phyloP scores from a whole-genome alignment of 2,113 vertebrate genomes.

The Barnardius zonarius region DNA sequence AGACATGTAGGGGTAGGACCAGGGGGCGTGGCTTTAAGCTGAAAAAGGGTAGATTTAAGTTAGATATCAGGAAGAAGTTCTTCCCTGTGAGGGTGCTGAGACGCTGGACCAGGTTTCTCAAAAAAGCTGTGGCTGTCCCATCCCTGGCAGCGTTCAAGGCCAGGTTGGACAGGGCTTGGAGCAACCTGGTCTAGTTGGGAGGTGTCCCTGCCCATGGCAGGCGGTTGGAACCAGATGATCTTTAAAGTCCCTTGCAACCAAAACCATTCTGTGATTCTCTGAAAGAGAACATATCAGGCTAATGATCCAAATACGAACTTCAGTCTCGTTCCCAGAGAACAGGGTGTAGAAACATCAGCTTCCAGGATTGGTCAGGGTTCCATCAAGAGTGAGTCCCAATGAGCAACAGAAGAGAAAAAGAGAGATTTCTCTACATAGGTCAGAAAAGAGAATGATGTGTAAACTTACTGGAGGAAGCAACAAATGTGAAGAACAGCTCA shows the following conservation, averaged over 20 bases:
- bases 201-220: not conserved
- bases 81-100: not conserved
- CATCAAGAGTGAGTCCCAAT: not conserved
- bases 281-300: not conserved
- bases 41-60: not conserved
- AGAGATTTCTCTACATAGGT: not conserved
- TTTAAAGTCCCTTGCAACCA: not conserved
- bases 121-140: not conserved
- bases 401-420: not conserved
- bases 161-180: not conserved
- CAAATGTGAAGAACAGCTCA: not conserved
- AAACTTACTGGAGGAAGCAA: not conserved
- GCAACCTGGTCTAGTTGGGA: not conserved
- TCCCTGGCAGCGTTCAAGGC: not conserved
- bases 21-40: not conserved
- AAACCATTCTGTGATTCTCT: not conserved
- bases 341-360: not conserved
- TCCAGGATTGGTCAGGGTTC: not conserved
- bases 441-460: not conserved
- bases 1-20: not conserved
- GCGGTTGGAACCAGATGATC: not conserved
- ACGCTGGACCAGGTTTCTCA: not conserved
- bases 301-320: rapidly evolving
- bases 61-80: not conserved
- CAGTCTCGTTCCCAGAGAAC: not conserved